Evolutionary conservation across 1,140 invertebrate species (phyloP), one percentile per base, ranked within the genome.

Genomic region (Oscheius sp.): DNA sequence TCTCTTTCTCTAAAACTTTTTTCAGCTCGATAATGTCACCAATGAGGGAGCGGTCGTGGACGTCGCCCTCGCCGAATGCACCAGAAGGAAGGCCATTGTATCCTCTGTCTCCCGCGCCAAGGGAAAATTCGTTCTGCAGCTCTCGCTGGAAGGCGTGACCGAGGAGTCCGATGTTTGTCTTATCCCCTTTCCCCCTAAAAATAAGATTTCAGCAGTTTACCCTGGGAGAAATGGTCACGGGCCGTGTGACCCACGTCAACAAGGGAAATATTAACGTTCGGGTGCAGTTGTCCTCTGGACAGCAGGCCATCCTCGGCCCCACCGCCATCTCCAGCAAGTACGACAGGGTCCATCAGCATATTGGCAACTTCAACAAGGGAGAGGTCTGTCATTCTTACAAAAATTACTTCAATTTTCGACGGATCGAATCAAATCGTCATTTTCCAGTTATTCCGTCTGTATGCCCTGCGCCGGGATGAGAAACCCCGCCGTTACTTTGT

Each of bases 291-390:
- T 32, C 67, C 26, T 38, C 67, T 32, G 67, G 67, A 35, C 67
- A 68, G 36, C 67, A 68, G 28, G 67, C 67, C 26, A 55, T 68
- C 42, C 23, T 68, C 2, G 55, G 49, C 7, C 67, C 67, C 28
- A 68, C 67, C 32, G 52, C 36, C 3, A 59, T 59, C 20, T 36
- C 67, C 15, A 55, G 61, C 28, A 68, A 68, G 29, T 68, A 68
- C 23, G 67, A 68, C 18, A 29, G 20, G 2, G 35, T 68, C 20
- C 35, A 59, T 10, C n/a, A 68, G 26, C 3, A 58, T n/a, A 31
- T 42, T 3, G 45, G 61, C 35, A 59, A 68, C n/a, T 28, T 68
- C 4, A 15, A 31, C 18, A 28, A 55, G 3, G 55, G 67, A 26
- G 18, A 68, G 23, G 29, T 68, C n/a, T n/a, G n/a, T n/a, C n/a